Evolutionary conservation across 2,113 vertebrate species (phyloP).

Genomic region (Mastomys coucha): DNA sequence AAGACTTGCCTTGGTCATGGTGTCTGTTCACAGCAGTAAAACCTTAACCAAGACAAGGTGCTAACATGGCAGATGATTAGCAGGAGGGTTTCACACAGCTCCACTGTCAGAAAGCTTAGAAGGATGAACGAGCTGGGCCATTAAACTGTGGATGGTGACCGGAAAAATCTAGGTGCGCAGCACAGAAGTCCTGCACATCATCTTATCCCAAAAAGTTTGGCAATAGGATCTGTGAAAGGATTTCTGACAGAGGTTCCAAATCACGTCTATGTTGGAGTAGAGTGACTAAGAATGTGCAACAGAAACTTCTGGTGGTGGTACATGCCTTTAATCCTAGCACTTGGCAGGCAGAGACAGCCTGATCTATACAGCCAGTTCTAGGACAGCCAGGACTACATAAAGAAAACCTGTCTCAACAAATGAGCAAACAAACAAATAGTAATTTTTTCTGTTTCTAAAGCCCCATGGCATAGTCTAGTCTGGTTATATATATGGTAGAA

Average conservation of each 20-base stretch:
- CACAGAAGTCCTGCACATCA: not conserved
- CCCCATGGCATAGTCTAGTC: not conserved
- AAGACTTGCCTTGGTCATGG: too few relatives aligned
- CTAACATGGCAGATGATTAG: too few relatives aligned
- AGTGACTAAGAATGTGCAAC: not conserved
- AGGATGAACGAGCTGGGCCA: not conserved
- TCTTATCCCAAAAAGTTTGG: not conserved
- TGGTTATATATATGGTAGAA: not conserved
- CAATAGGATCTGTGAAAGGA: not conserved
- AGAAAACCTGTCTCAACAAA: not conserved
- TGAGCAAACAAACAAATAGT: not conserved
- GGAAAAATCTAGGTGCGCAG: slow-evolving; percentile 9
- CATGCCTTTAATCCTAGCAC: not conserved
- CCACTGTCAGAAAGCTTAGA: not conserved
- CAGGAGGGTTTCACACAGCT: not conserved
- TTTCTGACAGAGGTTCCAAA: slow-evolving; percentile 2
- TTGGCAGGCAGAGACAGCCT: not conserved
- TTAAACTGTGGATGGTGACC: not conserved
- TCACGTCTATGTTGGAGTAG: not conserved
- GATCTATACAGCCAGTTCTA: not conserved
- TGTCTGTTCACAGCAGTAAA: too few relatives aligned
- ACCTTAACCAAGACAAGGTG: too few relatives aligned
- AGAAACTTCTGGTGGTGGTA: not conserved
- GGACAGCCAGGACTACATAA: not conserved
- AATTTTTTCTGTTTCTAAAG: not conserved